These are phyloP conservation scores for Apodemia zela DNA, from an alignment of 2,888 invertebrate species.

Conservation along the genomic window DNA sequence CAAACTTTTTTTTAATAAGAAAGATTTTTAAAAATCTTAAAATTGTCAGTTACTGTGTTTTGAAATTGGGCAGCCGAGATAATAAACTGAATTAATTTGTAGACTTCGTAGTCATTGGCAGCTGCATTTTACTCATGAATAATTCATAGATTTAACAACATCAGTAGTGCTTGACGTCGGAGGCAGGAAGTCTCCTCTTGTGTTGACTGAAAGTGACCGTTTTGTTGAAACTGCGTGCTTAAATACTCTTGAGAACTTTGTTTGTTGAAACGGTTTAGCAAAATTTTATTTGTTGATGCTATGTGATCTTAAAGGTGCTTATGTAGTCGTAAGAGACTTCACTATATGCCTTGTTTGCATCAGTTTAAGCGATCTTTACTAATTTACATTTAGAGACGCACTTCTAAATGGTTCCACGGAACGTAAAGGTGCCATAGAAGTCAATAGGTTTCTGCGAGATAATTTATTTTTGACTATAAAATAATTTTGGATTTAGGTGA, in stretches of 20 bases:
- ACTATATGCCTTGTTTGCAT: background rate
- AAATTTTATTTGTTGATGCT: slow-evolving; percentile 21
- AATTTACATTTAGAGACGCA: background rate
- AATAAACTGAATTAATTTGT: slow-evolving; percentile 4
- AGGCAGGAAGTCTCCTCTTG: slow-evolving; percentile 51
- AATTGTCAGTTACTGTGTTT: too few species aligned
- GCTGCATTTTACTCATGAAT: slow-evolving; percentile 36
- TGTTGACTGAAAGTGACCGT: slow-evolving; percentile 41
- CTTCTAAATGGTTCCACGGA: background rate
- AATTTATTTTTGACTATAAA: too few species aligned
- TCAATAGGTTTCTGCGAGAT: too few species aligned
- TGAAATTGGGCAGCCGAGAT: too few species aligned
- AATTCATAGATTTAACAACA: slow-evolving; percentile 43
- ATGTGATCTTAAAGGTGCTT: slow-evolving; percentile 19
- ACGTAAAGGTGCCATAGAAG: too few species aligned
- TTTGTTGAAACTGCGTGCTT: slow-evolving; percentile 35
- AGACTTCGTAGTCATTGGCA: slow-evolving; percentile 33
- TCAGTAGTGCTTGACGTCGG: slow-evolving; percentile 46
- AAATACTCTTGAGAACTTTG: slow-evolving; percentile 31
- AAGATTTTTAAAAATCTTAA: too few species aligned
- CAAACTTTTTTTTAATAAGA: too few species aligned
- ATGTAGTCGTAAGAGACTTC: background rate
- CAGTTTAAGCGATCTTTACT: background rate
- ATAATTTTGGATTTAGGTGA: too few species aligned
- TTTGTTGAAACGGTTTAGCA: slow-evolving; percentile 30